Evolutionary conservation across 1,140 invertebrate species (phyloP), one percentile per base, ranked within the genome.

Genomic region (Zaprionus ghesquierei): DNA sequence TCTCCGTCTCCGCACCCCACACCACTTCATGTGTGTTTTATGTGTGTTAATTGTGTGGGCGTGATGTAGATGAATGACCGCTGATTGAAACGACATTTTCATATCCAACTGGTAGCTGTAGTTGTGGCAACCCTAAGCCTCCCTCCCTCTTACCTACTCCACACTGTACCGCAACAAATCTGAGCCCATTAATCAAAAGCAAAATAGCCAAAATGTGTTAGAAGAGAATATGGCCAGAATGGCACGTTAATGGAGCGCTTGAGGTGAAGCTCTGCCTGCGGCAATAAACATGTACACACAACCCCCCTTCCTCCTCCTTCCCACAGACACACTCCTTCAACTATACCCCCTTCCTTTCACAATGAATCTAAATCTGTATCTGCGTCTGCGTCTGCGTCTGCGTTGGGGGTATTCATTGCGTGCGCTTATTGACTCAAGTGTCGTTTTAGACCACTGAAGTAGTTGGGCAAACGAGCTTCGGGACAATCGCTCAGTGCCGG

Each of bases 371-470:
- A 15, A 29, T 29, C n/a, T 59, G 35, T 29, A 27, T 31, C 58
- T 46, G 41, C 22, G 49, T 61, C 41, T 61, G 41, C 23, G 29
- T 41, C 33, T 55, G 53, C 9, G 51, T n/a, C 27, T 61, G 56
- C 66, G 70, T 15, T 41, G 35, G 20, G 51, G 15, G 18, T 68
- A 56, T 63, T 69, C 41, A 49, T 59, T 73, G 60, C 41, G 63
- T 54, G 27, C 35, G 63, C 44, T 71, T 72, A 79, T 87, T 79
- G 76, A 89, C 84, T 87, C 84, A 84, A 87, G 84, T 87, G 84
- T 80, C 84, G 84, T 89, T 87, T 89, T 89, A 80, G 73, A 84
- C 84, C 84, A 87, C 84, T 87, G 84, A 87, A 87, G 84, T 89
- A 87, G 84, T 87, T 65, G 55, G 35, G 54, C 54, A 56, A 70